Conservation (phyloP, 2,113 vertebrate genomes). For the Zosterops lateralis region DNA sequence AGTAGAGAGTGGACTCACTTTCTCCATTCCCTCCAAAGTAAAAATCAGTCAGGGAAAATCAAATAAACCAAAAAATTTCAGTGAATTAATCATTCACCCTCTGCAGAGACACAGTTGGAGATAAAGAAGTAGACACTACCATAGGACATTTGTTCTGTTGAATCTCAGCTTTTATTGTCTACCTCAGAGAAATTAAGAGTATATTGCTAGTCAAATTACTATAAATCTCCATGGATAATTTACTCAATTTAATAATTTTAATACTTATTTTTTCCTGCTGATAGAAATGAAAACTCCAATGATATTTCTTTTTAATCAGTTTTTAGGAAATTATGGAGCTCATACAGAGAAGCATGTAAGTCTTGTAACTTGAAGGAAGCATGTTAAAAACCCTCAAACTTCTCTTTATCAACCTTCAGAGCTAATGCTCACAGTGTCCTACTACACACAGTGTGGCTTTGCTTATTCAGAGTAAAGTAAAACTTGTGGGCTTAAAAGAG, state of each 20-base stretch:
- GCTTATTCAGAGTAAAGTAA: not conserved
- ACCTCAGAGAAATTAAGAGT: not conserved
- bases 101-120: not conserved
- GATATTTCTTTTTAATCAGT: not conserved
- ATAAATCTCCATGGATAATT: not conserved
- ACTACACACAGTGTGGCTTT: not conserved
- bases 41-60: not conserved
- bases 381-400: fast-evolving
- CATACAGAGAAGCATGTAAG: not conserved
- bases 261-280: not conserved
- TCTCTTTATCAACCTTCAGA: not conserved
- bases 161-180: not conserved
- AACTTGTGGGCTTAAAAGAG: not conserved
- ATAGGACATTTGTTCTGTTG: not conserved
- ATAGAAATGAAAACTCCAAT: not conserved
- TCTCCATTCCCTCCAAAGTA: not conserved
- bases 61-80: not conserved
- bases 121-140: not conserved
- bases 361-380: not conserved
- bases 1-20: not conserved
- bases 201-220: not conserved
- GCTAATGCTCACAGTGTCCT: not conserved
- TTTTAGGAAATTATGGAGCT: not conserved
- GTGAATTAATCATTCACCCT: not conserved
- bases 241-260: not conserved